Evolutionary conservation across 2,888 invertebrate genomes (phyloP), one percentile per base, ranked within the genome.

Genomic region (Ypsolopha scabrella): DNA sequence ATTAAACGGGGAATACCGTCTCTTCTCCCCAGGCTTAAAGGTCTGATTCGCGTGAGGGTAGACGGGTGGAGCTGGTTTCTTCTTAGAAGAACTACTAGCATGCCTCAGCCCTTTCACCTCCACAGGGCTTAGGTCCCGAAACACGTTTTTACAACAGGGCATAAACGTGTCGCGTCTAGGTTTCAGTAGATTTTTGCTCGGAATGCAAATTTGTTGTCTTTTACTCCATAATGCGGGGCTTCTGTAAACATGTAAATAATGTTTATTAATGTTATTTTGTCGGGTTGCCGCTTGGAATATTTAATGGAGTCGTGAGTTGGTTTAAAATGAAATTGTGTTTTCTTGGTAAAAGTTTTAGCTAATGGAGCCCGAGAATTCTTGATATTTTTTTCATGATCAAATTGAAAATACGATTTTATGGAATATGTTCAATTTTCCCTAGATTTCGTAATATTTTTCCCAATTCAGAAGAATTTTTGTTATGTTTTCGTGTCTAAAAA

Each of bases 1-100:
- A 58, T 80, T 70, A 54, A 81, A 81, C 1, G 83, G 83, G 0
- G 83, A 83, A 53, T 78, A 82, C 50, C 57, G 70, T 48, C 81
- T 62, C 1, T 58, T 57, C 39, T 75, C 72, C 0, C 69, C 64
- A 3, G 57, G 51, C 56, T 64, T 64, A 36, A 57, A 72, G 2
- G 63, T 47, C 51, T 60, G 65, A 34, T 48, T 52, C 0, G 60
- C 72, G 51, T 79, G 81, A 1, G 60, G 63, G 0, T 65, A 63
- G 0, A 75, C 57, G 0, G 64, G 63, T 0, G 68, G 70, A 1
- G 54, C 37, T 7, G 47, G 47, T 10, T 9, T 46, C 51, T 65
- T 75, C 51, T 47, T 65, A 24, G 24, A 2, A 24, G 24, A 24
- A 24, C 24, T 24, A 54, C 64, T 63, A n/a, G 63, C 57, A 8